These are phyloP conservation scores for Acrocephalus kingi DNA, from an alignment of 2,113 vertebrate genomes.

Conservation along the genomic window DNA sequence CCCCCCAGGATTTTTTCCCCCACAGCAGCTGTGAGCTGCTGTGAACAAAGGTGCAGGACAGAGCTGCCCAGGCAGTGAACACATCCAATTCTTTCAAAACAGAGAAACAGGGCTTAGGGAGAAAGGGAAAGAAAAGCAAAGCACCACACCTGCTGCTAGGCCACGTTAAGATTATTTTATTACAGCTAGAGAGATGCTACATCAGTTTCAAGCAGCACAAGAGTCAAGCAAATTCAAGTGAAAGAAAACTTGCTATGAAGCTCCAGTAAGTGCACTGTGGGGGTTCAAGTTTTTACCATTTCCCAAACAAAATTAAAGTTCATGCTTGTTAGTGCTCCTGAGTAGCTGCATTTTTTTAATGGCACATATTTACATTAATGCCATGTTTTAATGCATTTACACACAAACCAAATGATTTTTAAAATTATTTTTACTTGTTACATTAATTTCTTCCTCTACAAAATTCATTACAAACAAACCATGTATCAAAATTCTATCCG, in stretches of 20 bases:
- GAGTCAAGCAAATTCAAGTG: not conserved
- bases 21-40: rapidly evolving
- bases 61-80: rapidly evolving
- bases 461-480: not conserved
- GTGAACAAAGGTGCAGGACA: rapidly evolving
- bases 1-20: rapidly evolving
- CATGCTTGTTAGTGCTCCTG: not conserved
- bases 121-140: not conserved
- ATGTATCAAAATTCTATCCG: not conserved
- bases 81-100: rapidly evolving
- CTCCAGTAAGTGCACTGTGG: not conserved
- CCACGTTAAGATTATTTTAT: not conserved
- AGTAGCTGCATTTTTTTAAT: not conserved
- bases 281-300: not conserved
- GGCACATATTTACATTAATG: not conserved
- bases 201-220: not conserved
- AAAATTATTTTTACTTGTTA: not conserved
- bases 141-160: not conserved
- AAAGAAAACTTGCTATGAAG: not conserved
- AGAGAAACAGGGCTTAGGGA: rapidly evolving
- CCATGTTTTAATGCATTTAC: not conserved
- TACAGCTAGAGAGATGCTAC: not conserved
- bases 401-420: rapidly evolving
- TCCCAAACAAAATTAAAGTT: not conserved
- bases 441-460: not conserved